Conservation (phyloP, 2,888 invertebrate species). For the Drosophila rubida region DNA sequence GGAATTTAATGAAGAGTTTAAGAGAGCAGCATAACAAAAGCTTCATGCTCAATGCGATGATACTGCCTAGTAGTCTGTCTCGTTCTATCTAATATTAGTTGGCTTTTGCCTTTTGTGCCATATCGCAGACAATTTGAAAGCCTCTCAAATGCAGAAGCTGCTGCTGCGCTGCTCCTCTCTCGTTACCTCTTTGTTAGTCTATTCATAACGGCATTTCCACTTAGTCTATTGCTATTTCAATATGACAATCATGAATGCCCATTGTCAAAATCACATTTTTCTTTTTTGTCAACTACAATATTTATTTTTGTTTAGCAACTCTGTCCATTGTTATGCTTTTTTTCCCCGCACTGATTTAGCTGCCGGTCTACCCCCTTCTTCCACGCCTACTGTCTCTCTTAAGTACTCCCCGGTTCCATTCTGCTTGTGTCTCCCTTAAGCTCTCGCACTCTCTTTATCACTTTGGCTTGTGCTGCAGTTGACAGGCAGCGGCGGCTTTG, state of each 20-base stretch:
- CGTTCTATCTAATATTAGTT: slow-evolving; percentile 1
- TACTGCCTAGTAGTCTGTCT: slow-evolving; percentile 6
- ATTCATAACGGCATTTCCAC: slow-evolving; percentile 54
- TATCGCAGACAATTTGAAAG: slow-evolving; percentile 38
- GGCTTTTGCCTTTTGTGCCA: slow-evolving; percentile 30
- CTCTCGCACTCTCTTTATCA: slow-evolving; percentile 32
- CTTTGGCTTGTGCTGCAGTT: slow-evolving; percentile 43
- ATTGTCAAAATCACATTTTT: slow-evolving; percentile 52
- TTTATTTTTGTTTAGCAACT: slow-evolving; percentile 36
- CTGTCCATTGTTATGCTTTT: slow-evolving; percentile 33
- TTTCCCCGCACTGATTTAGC: slow-evolving; percentile 28
- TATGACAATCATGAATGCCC: slow-evolving; percentile 45
- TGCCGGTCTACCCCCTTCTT: background rate
- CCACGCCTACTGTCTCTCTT: background rate
- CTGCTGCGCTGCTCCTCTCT: slow-evolving; percentile 4
- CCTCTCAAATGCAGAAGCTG: slow-evolving; percentile 44
- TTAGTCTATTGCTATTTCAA: slow-evolving; percentile 55
- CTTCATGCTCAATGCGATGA: slow-evolving; percentile 8
- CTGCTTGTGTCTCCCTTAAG: background rate
- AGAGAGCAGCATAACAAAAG: slow-evolving; percentile 6
- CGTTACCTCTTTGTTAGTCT: slow-evolving; percentile 4
- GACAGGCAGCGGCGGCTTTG: slow-evolving; percentile 53
- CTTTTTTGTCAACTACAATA: slow-evolving; percentile 16
- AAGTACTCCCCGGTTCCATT: background rate
- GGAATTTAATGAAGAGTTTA: slow-evolving; percentile 10